Conservation (phyloP, 2,113 vertebrate genomes). For the Synchiropus splendidus region DNA sequence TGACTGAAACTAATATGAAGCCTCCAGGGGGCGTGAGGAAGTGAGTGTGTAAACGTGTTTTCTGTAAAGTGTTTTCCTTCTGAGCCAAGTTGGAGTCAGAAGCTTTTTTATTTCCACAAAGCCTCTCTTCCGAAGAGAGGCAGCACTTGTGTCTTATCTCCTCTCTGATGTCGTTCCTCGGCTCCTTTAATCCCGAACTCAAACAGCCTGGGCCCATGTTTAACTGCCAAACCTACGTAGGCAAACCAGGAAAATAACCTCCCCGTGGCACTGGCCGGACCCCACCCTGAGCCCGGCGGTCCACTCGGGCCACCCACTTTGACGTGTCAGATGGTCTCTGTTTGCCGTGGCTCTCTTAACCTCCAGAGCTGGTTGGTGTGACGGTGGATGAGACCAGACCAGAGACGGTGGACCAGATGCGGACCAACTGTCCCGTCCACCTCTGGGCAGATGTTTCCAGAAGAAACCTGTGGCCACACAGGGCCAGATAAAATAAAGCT, state of each 20-base stretch:
- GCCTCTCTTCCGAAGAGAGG: too few relatives aligned
- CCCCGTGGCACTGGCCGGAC: background rate
- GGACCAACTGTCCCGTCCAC: constrained; percentile 3
- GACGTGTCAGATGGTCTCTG: constrained; percentile 38
- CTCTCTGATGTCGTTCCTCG: constrained; percentile 4
- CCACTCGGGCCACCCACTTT: constrained; percentile 40
- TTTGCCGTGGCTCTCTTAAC: constrained; percentile 35
- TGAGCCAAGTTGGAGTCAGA: too few relatives aligned
- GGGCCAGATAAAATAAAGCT: constrained; percentile 27
- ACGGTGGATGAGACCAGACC: constrained; percentile 27
- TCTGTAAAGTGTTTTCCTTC: too few relatives aligned
- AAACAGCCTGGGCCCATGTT: constrained; percentile 7
- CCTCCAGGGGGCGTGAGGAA: too few relatives aligned
- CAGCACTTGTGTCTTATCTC: constrained; percentile 8
- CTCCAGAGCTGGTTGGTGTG: constrained; percentile 8
- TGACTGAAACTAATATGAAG: too few relatives aligned
- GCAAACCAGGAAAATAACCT: background rate
- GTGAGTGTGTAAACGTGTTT: too few relatives aligned
- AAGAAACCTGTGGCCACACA: constrained; percentile 17
- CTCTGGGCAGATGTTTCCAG: constrained; percentile 46
- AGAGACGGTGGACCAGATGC: constrained; percentile 23
- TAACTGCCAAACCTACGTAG: constrained; percentile 6
- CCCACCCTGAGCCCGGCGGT: constrained; percentile 1
- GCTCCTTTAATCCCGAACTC: constrained; percentile 14
- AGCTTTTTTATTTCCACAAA: too few relatives aligned